A percentile compares a stretch with the other conserved stretches of the same genome.
phyloP scores from a whole-genome alignment of 2,888 invertebrate species.

The Seira sanloemensis region DNA sequence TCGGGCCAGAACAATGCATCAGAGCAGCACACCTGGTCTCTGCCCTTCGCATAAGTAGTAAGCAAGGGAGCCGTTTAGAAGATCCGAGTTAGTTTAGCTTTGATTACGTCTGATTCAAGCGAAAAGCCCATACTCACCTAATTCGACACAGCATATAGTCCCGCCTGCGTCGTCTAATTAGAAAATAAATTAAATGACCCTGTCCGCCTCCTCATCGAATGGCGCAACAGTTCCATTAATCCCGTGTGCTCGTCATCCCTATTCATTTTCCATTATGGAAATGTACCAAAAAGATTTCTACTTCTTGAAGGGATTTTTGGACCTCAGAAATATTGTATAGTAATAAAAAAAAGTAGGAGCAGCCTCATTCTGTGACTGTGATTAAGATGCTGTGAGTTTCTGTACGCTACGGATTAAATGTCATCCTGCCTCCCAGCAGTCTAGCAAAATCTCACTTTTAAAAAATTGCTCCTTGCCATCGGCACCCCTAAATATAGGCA shows the following conservation, averaged over 20 bases:
- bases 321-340: neutral
- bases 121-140: neutral
- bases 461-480: slow-evolving; percentile 2
- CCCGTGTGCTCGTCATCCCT: slow-evolving; percentile 23
- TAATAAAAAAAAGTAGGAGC: neutral
- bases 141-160: neutral
- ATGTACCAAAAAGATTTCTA: slow-evolving; percentile 16
- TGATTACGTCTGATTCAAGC: neutral
- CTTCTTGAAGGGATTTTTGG: neutral
- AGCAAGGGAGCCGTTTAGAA: neutral
- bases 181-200: slow-evolving; percentile 47
- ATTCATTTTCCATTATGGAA: neutral
- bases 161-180: slow-evolving; percentile 32
- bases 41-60: neutral
- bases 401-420: slow-evolving; percentile 38
- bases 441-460: slow-evolving; percentile 16
- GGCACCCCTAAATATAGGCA: neutral
- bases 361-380: neutral
- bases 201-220: slow-evolving; percentile 39
- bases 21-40: neutral
- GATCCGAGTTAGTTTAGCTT: neutral
- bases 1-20: too few relatives aligned
- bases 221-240: slow-evolving; percentile 35
- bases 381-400: neutral
- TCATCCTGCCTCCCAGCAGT: slow-evolving; percentile 46